These are phyloP conservation scores for Amiota communis DNA, from an alignment of 2,888 invertebrate genomes.

Conservation along the genomic window DNA sequence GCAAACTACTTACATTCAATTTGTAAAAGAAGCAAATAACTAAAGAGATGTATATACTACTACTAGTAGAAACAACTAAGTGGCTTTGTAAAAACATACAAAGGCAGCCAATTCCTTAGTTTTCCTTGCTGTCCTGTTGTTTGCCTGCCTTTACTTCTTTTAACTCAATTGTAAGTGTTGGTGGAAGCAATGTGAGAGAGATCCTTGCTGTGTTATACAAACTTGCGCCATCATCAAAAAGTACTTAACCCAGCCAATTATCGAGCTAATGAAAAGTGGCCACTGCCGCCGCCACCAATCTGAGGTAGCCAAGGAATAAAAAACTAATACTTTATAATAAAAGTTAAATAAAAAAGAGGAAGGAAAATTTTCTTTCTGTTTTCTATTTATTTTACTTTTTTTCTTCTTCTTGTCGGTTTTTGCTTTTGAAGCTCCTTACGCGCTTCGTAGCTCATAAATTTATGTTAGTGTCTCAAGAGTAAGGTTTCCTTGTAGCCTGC, in stretches of 20 bases:
- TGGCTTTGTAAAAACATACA: neutral
- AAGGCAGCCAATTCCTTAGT: neutral
- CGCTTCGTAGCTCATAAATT: constrained; percentile 12
- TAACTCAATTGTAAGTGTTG: neutral
- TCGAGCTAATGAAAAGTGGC: constrained; percentile 33
- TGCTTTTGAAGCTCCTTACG: neutral
- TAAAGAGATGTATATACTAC: no score
- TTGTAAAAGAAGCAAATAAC: neutral
- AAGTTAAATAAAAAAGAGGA: neutral
- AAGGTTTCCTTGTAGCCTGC: neutral
- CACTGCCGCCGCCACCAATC: neutral
- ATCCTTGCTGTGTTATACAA: neutral
- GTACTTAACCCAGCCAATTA: constrained; percentile 37
- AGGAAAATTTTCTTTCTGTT: neutral
- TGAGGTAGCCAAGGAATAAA: constrained; percentile 5
- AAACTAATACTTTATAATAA: neutral
- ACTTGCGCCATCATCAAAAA: constrained; percentile 34
- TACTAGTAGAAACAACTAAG: no score
- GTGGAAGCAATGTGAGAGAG: neutral
- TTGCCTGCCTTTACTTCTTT: neutral
- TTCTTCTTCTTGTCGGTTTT: neutral
- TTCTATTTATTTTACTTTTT: neutral
- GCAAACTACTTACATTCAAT: constrained; percentile 22
- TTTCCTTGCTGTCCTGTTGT: neutral
- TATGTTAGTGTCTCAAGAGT: constrained; percentile 9